Evolutionary conservation across 2,113 vertebrate genomes (phyloP), one percentile per base, ranked within the genome.

Genomic region (Geococcyx californianus): DNA sequence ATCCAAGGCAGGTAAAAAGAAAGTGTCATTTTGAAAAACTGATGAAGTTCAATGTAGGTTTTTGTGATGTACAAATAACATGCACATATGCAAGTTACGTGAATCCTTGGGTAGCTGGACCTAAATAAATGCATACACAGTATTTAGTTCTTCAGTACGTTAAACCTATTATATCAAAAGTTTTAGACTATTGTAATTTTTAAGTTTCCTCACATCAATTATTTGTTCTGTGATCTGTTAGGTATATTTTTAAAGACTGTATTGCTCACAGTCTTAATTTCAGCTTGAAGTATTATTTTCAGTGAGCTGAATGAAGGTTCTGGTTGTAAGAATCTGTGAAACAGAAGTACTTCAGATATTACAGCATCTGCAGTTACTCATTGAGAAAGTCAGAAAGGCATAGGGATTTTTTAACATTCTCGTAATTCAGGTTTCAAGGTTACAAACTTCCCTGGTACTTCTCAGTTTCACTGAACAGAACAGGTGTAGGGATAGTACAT

Each of bases 41-140:
- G 3, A 8, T 23, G 12, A 34, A 69, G 2, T 28, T 69, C 34
- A 56, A 2, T 0, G 2, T 42, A 45, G 23, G 17, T 11, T 72
- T 68, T 13, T 10, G 21, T 75, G 42, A 15, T 25, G 31, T 45
- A 31, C 14, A 45, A 3, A 8, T 23, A 63, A 28, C 16, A 45
- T 17, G 12, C 23, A 70, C 17, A 26, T 74, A n/a, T 25, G 11
- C 25, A 74, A 52, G 73, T 75, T 49, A 33, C 3, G 4, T 13
- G 1, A 42, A 24, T 77, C 25, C 77, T 74, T 47, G 59, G 7
- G 13, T 63, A 54, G 45, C 55, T 89, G 75, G 17, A 62, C 45
- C 42, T 62, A 82, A 70, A 60, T 67, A 73, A 16, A 52, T 36
- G 5, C 18, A 31, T 79, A 26, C 3, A 18, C 4, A 49, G 7